Evolutionary conservation across 35 echinoderm and acorn worm genomes (phyloP), one percentile per base, ranked within the genome.

Genomic region (Chiridota heheva): DNA sequence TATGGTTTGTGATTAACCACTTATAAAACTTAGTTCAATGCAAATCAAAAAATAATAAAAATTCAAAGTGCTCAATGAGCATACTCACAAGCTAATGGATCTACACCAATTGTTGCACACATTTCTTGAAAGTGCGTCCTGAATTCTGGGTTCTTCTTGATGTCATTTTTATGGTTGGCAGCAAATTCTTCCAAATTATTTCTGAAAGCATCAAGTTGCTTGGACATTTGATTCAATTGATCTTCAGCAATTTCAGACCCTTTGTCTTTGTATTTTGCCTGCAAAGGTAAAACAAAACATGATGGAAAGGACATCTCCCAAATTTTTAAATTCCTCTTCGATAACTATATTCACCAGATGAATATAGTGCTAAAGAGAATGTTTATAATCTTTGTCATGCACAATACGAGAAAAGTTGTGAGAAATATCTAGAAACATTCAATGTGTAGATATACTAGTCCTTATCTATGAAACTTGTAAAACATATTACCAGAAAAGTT

Each of bases 71-170:
- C n/a, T n/a, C n/a, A n/a, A n/a, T n/a, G n/a, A n/a, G n/a, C 48
- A 4, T 42, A 82, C 92, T 82, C 61, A 96, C 92, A 97, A 42
- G 93, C 93, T 18, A 97, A 57, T 3, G 93, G 95, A 68, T 98
- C 95, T 5, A 98, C 95, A n/a, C 94, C 95, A 36, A 98, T 98
- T 2, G 89, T 98, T 37, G 95, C 95, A 85, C 89, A 91, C 89
- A 91, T 92, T 28, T 92, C 89, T 44, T 98, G 89, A 44, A 98
- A 98, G 56, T 98, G 95, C 34, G 65, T 88, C 34, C 95, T 71
- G 37, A 98, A 98, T 51, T 91, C 84, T 38, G 94, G 94, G 74
- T 97, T 97, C 67, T 91, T 91, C 24, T 80, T 80, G 42, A 97
- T 97, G 40, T 97, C 94, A 38, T 81, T 82, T 47, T 88, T 97